A percentile compares a stretch with the other conserved stretches of the same genome.
Evolutionary conservation across 2,113 vertebrate species (phyloP).

Genomic region (Pipa parva): DNA sequence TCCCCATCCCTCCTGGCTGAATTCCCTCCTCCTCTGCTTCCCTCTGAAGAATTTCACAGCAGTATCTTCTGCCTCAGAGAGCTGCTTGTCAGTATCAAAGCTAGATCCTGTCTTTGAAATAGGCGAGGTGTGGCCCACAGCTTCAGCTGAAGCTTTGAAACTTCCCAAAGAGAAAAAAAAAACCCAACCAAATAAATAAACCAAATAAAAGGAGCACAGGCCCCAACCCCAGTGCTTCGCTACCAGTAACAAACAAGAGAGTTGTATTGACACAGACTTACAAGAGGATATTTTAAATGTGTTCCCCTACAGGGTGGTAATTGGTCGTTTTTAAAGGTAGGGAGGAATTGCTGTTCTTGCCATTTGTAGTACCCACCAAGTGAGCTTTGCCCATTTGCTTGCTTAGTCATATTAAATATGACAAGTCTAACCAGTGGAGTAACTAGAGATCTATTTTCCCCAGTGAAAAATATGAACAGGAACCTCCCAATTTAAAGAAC

Average conservation of each 20-base stretch:
- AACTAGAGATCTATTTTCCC: too few species aligned
- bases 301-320: too few species aligned
- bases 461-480: too few species aligned
- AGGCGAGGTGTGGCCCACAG: conserved; percentile 33
- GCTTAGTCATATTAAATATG: too few species aligned
- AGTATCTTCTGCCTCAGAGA: conserved; percentile 35
- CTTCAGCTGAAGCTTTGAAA: conserved; percentile 33
- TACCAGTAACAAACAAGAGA: not conserved
- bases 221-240: conserved; percentile 2
- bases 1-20: conserved; percentile 25
- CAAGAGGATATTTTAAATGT: too few species aligned
- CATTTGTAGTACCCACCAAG: too few species aligned
- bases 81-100: conserved; percentile 40
- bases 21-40: conserved; percentile 30
- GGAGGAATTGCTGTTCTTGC: too few species aligned
- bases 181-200: conserved; percentile 34
- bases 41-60: conserved; percentile 40
- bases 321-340: too few species aligned
- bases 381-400: too few species aligned
- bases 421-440: too few species aligned
- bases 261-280: conserved; percentile 11
- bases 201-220: conserved; percentile 19
- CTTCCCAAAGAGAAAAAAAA: conserved; percentile 25
- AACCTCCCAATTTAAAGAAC: too few species aligned
- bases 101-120: conserved; percentile 39